Percentiles rank a stretch among this genome's conserved stretches.
These are phyloP conservation scores for Saturnia pavonia DNA, from an alignment of 2,888 invertebrate species.

Conservation along the genomic window DNA sequence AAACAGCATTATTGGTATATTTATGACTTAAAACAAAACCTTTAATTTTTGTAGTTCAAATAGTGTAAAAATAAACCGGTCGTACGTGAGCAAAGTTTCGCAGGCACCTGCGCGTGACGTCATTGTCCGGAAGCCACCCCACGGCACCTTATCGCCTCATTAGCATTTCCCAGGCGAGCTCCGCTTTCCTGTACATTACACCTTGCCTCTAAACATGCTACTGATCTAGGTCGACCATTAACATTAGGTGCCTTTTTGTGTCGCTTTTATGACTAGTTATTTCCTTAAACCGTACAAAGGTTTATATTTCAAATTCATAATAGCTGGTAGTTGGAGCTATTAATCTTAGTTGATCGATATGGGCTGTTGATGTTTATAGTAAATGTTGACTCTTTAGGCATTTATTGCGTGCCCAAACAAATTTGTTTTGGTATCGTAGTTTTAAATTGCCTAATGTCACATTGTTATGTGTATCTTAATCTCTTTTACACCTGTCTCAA, in stretches of 20 bases:
- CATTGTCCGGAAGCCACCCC: conserved; percentile 40
- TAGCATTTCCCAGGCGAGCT: conserved; percentile 41
- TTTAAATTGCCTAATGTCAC: no score
- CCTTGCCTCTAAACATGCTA: conserved; percentile 12
- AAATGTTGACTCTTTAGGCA: no score
- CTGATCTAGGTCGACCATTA: conserved; percentile 10
- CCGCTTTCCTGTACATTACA: conserved; percentile 26
- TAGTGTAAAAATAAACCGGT: not conserved
- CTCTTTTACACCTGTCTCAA: no score
- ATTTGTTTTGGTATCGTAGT: no score
- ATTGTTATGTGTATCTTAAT: no score
- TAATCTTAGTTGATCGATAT: not conserved
- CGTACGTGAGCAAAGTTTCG: conserved; percentile 3
- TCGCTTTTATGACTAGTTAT: not conserved
- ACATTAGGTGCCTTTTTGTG: not conserved
- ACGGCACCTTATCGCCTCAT: conserved; percentile 46
- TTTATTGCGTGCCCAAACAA: no score
- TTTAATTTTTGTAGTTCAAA: not conserved
- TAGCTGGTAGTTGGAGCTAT: not conserved
- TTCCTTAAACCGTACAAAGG: not conserved
- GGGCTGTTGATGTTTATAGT: no score
- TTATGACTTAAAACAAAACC: not conserved
- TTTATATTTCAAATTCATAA: not conserved
- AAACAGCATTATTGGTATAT: not conserved
- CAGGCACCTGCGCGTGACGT: conserved; percentile 37